phyloP scores from a whole-genome alignment of 2,113 vertebrate species.

The Meriones unguiculatus region DNA sequence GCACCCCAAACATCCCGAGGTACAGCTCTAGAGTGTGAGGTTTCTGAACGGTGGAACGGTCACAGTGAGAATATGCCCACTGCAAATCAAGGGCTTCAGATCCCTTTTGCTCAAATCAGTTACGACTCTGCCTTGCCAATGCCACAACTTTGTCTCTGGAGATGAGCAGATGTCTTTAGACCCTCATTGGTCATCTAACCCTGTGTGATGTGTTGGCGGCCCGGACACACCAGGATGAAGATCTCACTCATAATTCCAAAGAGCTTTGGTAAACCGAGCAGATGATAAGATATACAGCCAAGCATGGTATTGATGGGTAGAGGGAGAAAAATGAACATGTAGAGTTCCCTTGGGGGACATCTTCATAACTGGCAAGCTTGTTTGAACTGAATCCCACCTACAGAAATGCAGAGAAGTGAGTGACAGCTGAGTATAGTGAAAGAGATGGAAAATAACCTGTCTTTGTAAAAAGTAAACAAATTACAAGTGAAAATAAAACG shows the following conservation, averaged over 20 bases:
- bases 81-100: background rate
- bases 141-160: fast-evolving
- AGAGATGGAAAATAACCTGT: background rate
- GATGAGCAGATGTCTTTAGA: fast-evolving
- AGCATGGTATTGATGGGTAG: fast-evolving
- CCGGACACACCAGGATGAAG: background rate
- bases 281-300: fast-evolving
- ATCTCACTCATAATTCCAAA: background rate
- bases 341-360: background rate
- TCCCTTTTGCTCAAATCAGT: background rate
- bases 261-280: background rate
- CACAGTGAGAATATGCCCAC: no score
- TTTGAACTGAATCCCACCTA: background rate
- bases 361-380: background rate
- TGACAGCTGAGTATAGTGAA: background rate
- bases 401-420: background rate
- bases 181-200: background rate
- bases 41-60: background rate
- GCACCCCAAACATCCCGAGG: background rate
- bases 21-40: background rate
- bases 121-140: fast-evolving
- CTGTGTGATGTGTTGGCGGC: no score
- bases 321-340: background rate
- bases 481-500: background rate
- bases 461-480: background rate